These are phyloP conservation scores for Microplitis deprimator DNA, from an alignment of 2,888 invertebrate genomes.

Conservation along the genomic window DNA sequence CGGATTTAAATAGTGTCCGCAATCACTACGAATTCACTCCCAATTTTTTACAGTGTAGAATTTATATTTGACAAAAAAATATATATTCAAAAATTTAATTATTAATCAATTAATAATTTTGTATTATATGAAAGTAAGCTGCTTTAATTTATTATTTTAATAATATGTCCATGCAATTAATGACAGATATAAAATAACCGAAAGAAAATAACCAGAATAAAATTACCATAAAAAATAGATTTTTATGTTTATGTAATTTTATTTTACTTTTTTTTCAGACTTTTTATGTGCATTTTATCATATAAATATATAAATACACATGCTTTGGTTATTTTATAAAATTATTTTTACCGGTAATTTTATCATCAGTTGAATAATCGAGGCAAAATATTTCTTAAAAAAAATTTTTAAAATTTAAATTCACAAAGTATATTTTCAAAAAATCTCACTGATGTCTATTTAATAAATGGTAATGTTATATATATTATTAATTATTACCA, in stretches of 20 bases:
- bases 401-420: not conserved
- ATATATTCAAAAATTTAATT: too few relatives aligned
- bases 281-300: slow-evolving; percentile 24
- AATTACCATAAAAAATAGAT: slow-evolving; percentile 6
- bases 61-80: too few relatives aligned
- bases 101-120: not conserved
- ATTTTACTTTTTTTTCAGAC: not conserved
- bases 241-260: not conserved
- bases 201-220: not conserved
- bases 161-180: not conserved
- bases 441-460: not conserved
- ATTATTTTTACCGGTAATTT: not conserved
- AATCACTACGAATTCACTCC: too few relatives aligned
- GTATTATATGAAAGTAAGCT: not conserved
- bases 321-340: slow-evolving; percentile 9
- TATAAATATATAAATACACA: slow-evolving; percentile 40
- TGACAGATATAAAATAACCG: slow-evolving; percentile 8
- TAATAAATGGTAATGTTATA: not conserved
- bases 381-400: not conserved
- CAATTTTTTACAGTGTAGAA: too few relatives aligned
- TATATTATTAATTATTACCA: not conserved
- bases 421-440: not conserved
- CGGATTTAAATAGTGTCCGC: too few relatives aligned
- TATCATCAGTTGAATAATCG: not conserved
- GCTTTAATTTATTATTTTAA: not conserved